Conservation (phyloP, 2,113 vertebrate species). For the Gallinago jamesoni region DNA sequence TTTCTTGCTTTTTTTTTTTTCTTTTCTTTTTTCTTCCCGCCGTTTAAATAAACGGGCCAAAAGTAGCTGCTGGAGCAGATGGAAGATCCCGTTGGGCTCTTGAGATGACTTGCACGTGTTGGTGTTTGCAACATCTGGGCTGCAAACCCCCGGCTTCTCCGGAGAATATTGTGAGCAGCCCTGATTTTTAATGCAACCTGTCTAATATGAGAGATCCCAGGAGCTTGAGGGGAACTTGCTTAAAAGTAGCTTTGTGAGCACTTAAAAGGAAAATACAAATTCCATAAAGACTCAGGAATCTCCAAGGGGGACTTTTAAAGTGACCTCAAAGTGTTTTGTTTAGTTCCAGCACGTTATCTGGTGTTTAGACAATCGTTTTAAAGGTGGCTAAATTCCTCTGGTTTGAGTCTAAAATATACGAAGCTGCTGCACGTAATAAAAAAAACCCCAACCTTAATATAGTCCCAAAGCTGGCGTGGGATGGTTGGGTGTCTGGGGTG, state of each 20-base stretch:
- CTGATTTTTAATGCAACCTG: not conserved
- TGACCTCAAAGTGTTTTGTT: not conserved
- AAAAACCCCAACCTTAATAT: no score
- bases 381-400: not conserved
- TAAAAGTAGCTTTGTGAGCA: not conserved
- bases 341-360: not conserved
- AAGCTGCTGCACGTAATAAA: not conserved
- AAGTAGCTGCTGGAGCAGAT: not conserved
- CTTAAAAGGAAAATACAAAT: not conserved
- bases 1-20: not conserved
- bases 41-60: not conserved
- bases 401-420: not conserved
- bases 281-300: not conserved
- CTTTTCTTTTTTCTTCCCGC: not conserved
- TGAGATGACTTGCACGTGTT: not conserved
- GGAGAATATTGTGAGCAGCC: not conserved
- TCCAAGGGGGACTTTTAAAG: not conserved
- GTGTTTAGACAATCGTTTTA: not conserved
- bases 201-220: not conserved
- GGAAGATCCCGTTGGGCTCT: not conserved
- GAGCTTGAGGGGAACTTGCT: not conserved
- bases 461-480: rapidly evolving
- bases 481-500: not conserved
- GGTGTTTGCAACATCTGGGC: not conserved
- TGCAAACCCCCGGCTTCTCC: not conserved